Evolutionary conservation across 2,888 invertebrate genomes (phyloP), one percentile per base, ranked within the genome.

Genomic region (Gerris lacustris): DNA sequence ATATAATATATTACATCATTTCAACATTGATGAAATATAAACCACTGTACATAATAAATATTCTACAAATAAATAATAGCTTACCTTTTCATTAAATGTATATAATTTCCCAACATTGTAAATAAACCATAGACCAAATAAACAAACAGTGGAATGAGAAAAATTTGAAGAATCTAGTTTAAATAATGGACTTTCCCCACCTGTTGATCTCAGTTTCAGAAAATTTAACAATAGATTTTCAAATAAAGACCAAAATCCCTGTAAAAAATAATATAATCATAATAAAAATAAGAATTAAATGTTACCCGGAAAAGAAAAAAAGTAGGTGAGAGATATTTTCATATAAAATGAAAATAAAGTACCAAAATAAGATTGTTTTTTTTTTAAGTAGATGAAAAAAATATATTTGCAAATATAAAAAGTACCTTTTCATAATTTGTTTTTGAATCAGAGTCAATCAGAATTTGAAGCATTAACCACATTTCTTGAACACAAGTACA

Each of bases 401-500:
- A 55, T 55, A 11, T 55, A 55, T 2, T 11, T 11, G 15, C 15
- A 55, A 9, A 55, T 47, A 7, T 55, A 2, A 11, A n/a, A 45
- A 70, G 69, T 67, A 74, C 74, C 66, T 73, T 70, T 18, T 47
- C 47, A 9, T 43, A 69, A 18, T 69, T 76, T 70, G 76, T 76
- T 45, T 75, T 75, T 18, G 76, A 75, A 55, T 79, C 77, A 68
- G 80, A 79, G 72, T 83, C 82, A 5, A 82, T 75, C 0, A 83
- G 78, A 44, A 82, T 77, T 74, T 83, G 81, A 11, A 86, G 73
- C 76, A 86, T 79, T 0, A 84, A 76, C 86, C 87, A 87, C 63
- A 84, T 76, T 78, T 86, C 86, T 77, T 84, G 83, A 6, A 82
- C 79, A 74, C 87, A 87, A 15, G 82, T 82, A 72, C 87, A 87